Percentiles rank a stretch among this genome's conserved stretches.
These are phyloP conservation scores for Avahi laniger DNA, from an alignment of 2,797 vertebrate species.

Conservation along the genomic window DNA sequence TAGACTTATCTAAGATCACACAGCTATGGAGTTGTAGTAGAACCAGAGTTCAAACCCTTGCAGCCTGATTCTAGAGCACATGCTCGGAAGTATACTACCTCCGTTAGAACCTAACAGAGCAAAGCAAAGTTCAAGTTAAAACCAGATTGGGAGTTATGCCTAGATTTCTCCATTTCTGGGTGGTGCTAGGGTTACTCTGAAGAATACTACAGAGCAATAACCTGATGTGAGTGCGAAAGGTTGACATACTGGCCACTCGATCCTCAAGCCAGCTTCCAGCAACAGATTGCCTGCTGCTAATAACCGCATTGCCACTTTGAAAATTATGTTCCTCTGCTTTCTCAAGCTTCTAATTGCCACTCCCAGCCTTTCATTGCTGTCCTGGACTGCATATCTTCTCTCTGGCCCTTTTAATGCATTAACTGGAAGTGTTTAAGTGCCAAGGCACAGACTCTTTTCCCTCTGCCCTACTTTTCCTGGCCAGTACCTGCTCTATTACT, in stretches of 20 bases:
- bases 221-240: not conserved
- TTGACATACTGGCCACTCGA: not conserved
- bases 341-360: not conserved
- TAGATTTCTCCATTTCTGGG: not conserved
- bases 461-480: slow-evolving; percentile 37
- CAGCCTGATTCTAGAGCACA: not conserved
- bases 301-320: slow-evolving; percentile 8
- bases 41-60: not conserved
- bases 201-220: not conserved
- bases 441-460: not conserved
- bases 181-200: not conserved
- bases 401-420: not conserved
- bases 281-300: not conserved
- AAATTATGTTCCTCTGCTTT: slow-evolving; percentile 34
- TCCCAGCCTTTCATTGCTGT: not conserved
- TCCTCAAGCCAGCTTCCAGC: not conserved
- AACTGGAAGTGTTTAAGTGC: not conserved
- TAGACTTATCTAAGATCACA: not conserved
- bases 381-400: not conserved
- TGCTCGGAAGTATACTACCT: not conserved
- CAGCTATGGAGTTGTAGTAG: not conserved
- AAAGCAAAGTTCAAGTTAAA: not conserved
- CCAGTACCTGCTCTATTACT: not conserved
- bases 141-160: not conserved
- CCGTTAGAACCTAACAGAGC: not conserved